These are phyloP conservation scores for Odontomyia ornata DNA, from an alignment of 2,888 invertebrate genomes.

Conservation along the genomic window DNA sequence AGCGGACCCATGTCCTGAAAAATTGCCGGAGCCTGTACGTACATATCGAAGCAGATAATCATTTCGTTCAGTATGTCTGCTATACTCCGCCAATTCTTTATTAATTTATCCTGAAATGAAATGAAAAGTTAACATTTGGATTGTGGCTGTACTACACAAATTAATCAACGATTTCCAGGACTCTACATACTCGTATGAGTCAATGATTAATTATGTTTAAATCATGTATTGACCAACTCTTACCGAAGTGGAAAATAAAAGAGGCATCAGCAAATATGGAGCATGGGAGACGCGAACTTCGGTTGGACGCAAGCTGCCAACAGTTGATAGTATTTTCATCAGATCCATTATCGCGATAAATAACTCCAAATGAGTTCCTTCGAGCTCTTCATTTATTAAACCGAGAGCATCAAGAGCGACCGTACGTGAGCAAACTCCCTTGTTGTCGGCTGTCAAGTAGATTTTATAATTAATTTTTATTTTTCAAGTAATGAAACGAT, in stretches of 20 bases:
- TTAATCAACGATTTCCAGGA: neutral
- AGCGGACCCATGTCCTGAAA: neutral
- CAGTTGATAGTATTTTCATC: constrained; percentile 48
- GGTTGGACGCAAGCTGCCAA: constrained; percentile 48
- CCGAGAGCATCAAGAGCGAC: constrained; percentile 49
- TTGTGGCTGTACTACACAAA: neutral
- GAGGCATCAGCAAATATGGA: constrained; percentile 49
- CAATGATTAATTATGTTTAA: neutral
- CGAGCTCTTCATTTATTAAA: constrained; percentile 46
- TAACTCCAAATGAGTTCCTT: constrained; percentile 44
- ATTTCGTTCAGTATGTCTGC: constrained; percentile 49
- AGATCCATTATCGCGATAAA: constrained; percentile 47
- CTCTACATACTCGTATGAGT: neutral
- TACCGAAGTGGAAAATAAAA: constrained; percentile 46
- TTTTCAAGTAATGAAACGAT: too few species aligned
- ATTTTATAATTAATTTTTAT: too few species aligned
- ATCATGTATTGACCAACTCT: neutral
- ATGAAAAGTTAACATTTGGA: neutral
- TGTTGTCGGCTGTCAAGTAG: constrained; percentile 46
- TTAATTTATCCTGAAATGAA: constrained; percentile 33
- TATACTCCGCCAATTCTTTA: constrained; percentile 47
- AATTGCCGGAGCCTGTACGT: constrained; percentile 1
- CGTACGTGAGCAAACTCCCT: constrained; percentile 43
- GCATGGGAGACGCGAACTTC: constrained; percentile 49
- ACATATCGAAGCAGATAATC: constrained; percentile 41